Percentiles rank a stretch among this genome's conserved stretches.
These are phyloP conservation scores for Peribatodes rhomboidaria DNA, from an alignment of 2,888 invertebrate genomes.

Conservation along the genomic window DNA sequence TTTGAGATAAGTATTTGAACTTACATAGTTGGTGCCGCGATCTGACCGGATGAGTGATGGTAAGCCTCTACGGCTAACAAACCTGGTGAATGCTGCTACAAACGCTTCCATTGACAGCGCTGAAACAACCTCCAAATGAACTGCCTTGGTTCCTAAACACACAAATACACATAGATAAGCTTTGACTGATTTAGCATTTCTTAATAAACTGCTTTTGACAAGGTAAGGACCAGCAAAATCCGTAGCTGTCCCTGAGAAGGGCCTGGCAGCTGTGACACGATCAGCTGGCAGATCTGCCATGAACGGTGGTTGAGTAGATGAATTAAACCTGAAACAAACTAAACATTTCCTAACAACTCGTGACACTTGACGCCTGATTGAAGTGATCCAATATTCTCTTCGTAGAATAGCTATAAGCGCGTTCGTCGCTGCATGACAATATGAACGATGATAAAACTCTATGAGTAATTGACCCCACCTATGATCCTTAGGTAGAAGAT, in stretches of 20 bases:
- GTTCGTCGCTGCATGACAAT: slow-evolving; percentile 7
- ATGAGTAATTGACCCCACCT: slow-evolving; percentile 8
- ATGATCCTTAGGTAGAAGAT: slow-evolving; percentile 15
- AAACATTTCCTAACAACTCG: slow-evolving; percentile 1
- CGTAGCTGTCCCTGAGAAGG: slow-evolving; percentile 8
- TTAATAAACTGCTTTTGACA: slow-evolving; percentile 5
- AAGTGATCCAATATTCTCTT: slow-evolving; percentile 16
- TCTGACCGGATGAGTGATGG: slow-evolving; percentile 19
- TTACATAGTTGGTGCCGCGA: slow-evolving; percentile 12
- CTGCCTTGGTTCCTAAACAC: neutral
- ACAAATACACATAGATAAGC: slow-evolving; percentile 7
- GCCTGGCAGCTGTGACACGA: slow-evolving; percentile 1
- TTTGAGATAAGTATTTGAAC: slow-evolving; percentile 5
- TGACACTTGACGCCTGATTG: slow-evolving; percentile 1
- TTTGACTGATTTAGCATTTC: slow-evolving; percentile 19
- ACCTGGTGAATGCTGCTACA: slow-evolving; percentile 12
- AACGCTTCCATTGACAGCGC: slow-evolving; percentile 2
- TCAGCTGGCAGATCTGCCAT: slow-evolving; percentile 26
- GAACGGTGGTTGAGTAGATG: slow-evolving; percentile 12
- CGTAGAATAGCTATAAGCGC: slow-evolving; percentile 1
- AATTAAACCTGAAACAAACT: slow-evolving; percentile 5
- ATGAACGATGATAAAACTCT: too few relatives aligned
- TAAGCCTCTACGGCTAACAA: slow-evolving; percentile 7
- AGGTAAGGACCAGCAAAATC: slow-evolving; percentile 21
- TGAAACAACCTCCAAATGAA: slow-evolving; percentile 11